Percentiles rank a stretch among this genome's conserved stretches.
phyloP scores from a whole-genome alignment of 53 echinoderm and acorn worm species.

The Arbacia lixula region DNA sequence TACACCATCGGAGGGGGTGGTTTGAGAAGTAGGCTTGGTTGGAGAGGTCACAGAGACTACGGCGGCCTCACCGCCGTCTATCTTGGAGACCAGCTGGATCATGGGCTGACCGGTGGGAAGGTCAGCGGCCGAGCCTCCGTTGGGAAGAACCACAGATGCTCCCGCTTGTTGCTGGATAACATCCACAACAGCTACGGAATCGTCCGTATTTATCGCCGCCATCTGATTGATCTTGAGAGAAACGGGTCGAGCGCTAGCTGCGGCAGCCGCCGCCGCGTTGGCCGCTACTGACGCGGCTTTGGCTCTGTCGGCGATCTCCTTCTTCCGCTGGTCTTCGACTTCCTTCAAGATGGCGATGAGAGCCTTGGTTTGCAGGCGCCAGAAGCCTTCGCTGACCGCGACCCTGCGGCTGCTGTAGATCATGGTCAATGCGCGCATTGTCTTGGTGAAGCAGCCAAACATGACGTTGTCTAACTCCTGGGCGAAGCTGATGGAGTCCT shows the following conservation, averaged over 20 bases:
- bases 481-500: constrained; percentile 10
- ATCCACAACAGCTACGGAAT: neutral
- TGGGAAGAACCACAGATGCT: constrained; percentile 14
- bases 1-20: neutral
- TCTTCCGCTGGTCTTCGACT: constrained; percentile 47
- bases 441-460: constrained; percentile 39
- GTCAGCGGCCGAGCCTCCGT: neutral
- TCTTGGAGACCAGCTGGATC: constrained; percentile 1
- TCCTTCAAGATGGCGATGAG: constrained; percentile 56
- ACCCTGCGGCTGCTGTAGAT: constrained; percentile 45
- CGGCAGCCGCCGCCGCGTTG: constrained; percentile 33
- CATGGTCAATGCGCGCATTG: constrained; percentile 39
- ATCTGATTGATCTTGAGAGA: neutral
- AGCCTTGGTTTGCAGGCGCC: constrained; percentile 51
- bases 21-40: neutral
- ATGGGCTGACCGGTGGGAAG: constrained; percentile 7
- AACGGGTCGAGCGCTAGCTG: constrained; percentile 37
- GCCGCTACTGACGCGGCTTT: constrained; percentile 50
- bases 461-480: constrained; percentile 32
- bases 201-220: neutral
- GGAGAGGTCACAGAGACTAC: neutral
- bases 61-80: neutral
- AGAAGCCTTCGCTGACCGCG: constrained; percentile 49
- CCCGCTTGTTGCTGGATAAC: neutral
- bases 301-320: constrained; percentile 24